Percentiles rank a stretch among this genome's conserved stretches.
phyloP scores from a whole-genome alignment of 2,113 vertebrate genomes.

The Bos taurus region ARS-UCD2.0 NC_037333.1:36508501-36509000 shows the following conservation, averaged over 20 bases:
- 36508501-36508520: background rate
- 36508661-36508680: background rate
- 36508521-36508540: background rate
- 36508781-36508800: background rate
- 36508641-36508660: background rate
- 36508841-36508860: background rate
- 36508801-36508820: background rate
- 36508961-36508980: background rate
- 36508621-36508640: background rate
- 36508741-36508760: background rate
- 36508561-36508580: background rate
- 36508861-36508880: background rate
- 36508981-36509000: background rate
- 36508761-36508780: background rate
- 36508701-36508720: background rate
- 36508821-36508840: background rate
- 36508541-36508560: background rate
- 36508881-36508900: background rate
- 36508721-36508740: background rate
- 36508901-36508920: background rate
- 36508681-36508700: background rate
- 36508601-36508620: background rate
- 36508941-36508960: background rate
- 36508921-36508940: background rate
- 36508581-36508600: fast-evolving